Percentiles rank a stretch among this genome's conserved stretches.
Conservation (phyloP, 2,113 vertebrate genomes). For the Tragelaphus scriptus region DNA sequence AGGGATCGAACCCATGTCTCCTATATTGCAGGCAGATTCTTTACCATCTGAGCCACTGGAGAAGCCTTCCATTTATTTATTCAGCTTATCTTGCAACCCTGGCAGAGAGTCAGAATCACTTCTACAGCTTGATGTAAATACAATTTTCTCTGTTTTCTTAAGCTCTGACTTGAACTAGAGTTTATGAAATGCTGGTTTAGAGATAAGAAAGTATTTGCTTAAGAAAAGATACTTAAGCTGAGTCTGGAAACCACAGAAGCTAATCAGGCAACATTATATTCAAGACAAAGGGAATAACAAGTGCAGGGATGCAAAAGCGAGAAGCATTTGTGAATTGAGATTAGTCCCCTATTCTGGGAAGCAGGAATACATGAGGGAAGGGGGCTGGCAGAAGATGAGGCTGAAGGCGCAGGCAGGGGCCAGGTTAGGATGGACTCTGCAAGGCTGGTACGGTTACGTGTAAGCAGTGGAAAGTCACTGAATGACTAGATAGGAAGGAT, state of each 20-base stretch:
- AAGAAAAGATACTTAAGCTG: neutral
- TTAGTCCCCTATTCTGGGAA: neutral
- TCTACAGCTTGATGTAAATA: neutral
- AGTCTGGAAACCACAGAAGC: neutral
- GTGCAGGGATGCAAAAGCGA: neutral
- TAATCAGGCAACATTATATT: neutral
- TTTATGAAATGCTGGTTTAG: constrained; percentile 1
- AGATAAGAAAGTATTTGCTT: neutral
- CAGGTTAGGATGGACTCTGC: neutral
- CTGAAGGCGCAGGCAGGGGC: too few relatives aligned
- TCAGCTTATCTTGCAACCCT: neutral
- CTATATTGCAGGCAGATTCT: neutral
- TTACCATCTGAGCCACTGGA: neutral
- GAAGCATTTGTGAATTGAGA: neutral
- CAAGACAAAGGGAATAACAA: neutral
- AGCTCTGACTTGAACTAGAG: neutral
- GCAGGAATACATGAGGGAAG: rapidly evolving
- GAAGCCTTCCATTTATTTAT: neutral
- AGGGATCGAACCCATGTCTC: neutral
- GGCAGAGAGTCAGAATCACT: neutral
- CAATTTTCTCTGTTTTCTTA: neutral
- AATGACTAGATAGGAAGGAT: neutral
- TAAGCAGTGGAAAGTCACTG: neutral
- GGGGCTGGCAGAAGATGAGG: neutral
- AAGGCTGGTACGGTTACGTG: neutral